Conservation (phyloP, 1,140 invertebrate species). For the Drosophila watanabei region DNA sequence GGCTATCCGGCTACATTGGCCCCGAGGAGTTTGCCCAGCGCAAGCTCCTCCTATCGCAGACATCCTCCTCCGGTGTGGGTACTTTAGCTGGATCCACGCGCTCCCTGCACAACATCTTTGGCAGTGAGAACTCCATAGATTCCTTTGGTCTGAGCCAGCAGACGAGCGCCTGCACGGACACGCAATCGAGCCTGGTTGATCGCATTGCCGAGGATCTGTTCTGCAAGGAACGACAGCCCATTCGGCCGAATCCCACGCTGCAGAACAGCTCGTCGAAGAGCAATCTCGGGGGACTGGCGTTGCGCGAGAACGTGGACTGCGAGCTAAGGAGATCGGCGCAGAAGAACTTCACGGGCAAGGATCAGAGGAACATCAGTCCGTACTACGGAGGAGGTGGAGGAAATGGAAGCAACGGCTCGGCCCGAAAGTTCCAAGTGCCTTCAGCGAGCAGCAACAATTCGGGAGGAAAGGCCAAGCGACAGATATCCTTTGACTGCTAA, state of each 20-base stretch:
- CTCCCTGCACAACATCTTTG: constrained; percentile 66
- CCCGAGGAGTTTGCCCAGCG: constrained; percentile 79
- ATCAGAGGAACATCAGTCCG: constrained; percentile 77
- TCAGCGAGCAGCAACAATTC: constrained; percentile 19
- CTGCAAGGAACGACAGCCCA: constrained; percentile 46
- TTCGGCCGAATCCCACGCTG: constrained; percentile 59
- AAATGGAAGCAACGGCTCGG: constrained; percentile 50
- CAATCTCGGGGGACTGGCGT: constrained; percentile 70
- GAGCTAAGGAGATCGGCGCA: constrained; percentile 74
- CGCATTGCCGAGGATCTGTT: constrained; percentile 72
- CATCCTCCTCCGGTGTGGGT: constrained; percentile 16
- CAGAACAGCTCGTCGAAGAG: constrained; percentile 84
- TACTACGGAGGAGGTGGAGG: constrained; percentile 58
- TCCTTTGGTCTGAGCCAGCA: constrained; percentile 66
- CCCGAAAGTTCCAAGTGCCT: constrained; percentile 49
- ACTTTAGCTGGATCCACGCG: constrained; percentile 26
- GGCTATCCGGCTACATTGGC: constrained; percentile 82
- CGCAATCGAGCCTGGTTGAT: constrained; percentile 66
- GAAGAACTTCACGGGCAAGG: constrained; percentile 83
- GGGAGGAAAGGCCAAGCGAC: constrained; percentile 73
- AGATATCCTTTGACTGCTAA: constrained; percentile 82
- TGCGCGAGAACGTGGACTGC: constrained; percentile 79
- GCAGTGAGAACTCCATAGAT: constrained; percentile 75
- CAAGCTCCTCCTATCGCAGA: constrained; percentile 59
- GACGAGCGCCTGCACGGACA: constrained; percentile 22